Percentiles rank a stretch among this genome's conserved stretches.
Conservation (phyloP, 1,140 invertebrate genomes). For the Drosophila tsacasi region DNA sequence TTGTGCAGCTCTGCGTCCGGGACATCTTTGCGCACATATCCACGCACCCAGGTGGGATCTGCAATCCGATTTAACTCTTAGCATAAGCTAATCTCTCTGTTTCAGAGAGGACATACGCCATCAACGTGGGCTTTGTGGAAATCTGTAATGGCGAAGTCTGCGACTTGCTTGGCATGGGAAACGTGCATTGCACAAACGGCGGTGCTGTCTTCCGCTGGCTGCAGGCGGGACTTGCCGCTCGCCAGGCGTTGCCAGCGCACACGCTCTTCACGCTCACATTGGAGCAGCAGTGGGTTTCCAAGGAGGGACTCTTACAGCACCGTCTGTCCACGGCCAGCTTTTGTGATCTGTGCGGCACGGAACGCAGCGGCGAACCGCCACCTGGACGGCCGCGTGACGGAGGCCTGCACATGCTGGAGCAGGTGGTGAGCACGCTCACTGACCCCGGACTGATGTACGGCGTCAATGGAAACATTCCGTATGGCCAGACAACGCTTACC, state of each 20-base stretch:
- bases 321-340: slow-evolving; percentile 90
- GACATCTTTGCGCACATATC: slow-evolving; percentile 90
- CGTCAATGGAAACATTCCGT: slow-evolving; percentile 86
- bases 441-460: slow-evolving; percentile 87
- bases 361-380: slow-evolving; percentile 86
- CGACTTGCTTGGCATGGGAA: slow-evolving; percentile 87
- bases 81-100: background rate
- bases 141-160: slow-evolving; percentile 86
- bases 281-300: slow-evolving; percentile 88
- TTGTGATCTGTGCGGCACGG: slow-evolving; percentile 88
- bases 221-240: slow-evolving; percentile 85
- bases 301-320: slow-evolving; percentile 85
- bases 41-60: slow-evolving; percentile 84
- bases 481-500: slow-evolving; percentile 88
- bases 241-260: slow-evolving; percentile 78
- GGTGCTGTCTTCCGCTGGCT: slow-evolving; percentile 87
- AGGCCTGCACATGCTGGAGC: slow-evolving; percentile 87
- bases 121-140: slow-evolving; percentile 89
- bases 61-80: background rate
- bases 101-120: slow-evolving; percentile 87
- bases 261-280: slow-evolving; percentile 89
- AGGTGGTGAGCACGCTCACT: slow-evolving; percentile 87
- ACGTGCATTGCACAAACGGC: slow-evolving; percentile 86
- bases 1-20: slow-evolving; percentile 90
- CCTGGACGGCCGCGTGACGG: slow-evolving; percentile 85